A percentile compares a stretch with the other conserved stretches of the same genome.
These are phyloP conservation scores for Plagodis pulveraria DNA, from an alignment of 2,888 invertebrate species.

Conservation along the genomic window DNA sequence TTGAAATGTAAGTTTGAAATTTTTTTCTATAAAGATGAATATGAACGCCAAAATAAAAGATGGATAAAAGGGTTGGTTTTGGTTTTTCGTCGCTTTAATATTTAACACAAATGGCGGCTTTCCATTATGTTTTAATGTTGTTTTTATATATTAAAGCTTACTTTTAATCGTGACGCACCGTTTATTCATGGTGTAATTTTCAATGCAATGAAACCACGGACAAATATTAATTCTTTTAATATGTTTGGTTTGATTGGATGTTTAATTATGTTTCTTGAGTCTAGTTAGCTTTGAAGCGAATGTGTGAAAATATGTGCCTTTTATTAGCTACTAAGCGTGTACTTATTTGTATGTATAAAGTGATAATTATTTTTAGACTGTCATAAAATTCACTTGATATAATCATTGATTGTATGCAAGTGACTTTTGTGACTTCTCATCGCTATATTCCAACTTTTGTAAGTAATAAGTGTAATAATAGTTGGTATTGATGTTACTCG, in stretches of 20 bases:
- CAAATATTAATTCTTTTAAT: constrained; percentile 1
- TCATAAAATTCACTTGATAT: background rate
- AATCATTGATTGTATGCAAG: constrained; percentile 4
- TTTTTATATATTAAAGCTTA: background rate
- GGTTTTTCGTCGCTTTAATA: constrained; percentile 43
- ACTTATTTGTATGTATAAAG: constrained; percentile 38
- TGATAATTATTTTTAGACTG: constrained; percentile 10
- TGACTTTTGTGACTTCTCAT: constrained; percentile 21
- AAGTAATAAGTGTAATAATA: constrained; percentile 19
- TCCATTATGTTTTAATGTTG: constrained; percentile 5
- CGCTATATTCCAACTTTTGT: constrained; percentile 44
- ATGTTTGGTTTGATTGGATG: constrained; percentile 2
- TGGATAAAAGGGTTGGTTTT: constrained; percentile 42
- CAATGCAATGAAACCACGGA: background rate
- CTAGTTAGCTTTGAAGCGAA: constrained; percentile 32
- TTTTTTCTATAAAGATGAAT: constrained; percentile 38
- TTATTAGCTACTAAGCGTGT: constrained; percentile 56
- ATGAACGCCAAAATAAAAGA: constrained; percentile 44
- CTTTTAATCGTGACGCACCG: constrained; percentile 5
- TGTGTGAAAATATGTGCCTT: constrained; percentile 60
- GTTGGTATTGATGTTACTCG: constrained; percentile 13
- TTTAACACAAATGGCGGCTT: constrained; percentile 42
- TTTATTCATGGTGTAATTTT: constrained; percentile 2
- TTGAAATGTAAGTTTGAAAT: constrained; percentile 36
- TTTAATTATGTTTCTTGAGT: constrained; percentile 1